Base-by-base conservation (phyloP, 2,797 vertebrate species). In the Hypotaenidia okinawae region DNA sequence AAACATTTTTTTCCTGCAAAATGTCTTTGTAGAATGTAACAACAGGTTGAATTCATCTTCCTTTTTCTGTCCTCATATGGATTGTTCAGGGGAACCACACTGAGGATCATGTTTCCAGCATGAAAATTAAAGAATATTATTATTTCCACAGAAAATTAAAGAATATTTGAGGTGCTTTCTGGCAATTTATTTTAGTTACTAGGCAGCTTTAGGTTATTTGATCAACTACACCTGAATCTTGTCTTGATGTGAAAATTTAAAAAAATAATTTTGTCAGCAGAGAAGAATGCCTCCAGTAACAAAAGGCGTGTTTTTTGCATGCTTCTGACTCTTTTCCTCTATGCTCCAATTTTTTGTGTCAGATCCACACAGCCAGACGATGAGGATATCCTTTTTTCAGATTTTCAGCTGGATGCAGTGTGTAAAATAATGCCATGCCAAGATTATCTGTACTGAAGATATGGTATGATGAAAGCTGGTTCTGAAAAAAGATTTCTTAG, bases 211-310 rank as follows among this genome's bases (percentile, higher is more conserved):
- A 19, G 39, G 82, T 67, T 96, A 94, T 97, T 97, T 96, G 87
- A 95, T 96, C 74, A 95, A 76, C 64, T 93, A 86, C 62, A 91
- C 61, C 62, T 95, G 84, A 89, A 87, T 85, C 80, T 92, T 19
- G 47, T 87, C 92, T 87, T 86, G 81, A 94, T 92, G 69, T 35
- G 69, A 93, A 97, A 97, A 94, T 90, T 82, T 95, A 93, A 96
- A 92, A 84, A 97, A 97, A 93, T 55, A 72, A 43, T 89, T 96
- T 93, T 97, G 88, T 93, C 87, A 95, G 70, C 54, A 88, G 82
- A 95, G 87, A 90, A 89, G 72, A 95, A 58, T 88, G 90, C 80
- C 67, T 88, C 59, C 66, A 76, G 73, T 89, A 85, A 96, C 51
- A 94, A 93, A 94, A 96, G 33, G 37, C 24, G 55, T 23, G 28